Evolutionary conservation across 1,140 invertebrate species (phyloP), one percentile per base, ranked within the genome.

Genomic region (Dendrolimus punctatus): DNA sequence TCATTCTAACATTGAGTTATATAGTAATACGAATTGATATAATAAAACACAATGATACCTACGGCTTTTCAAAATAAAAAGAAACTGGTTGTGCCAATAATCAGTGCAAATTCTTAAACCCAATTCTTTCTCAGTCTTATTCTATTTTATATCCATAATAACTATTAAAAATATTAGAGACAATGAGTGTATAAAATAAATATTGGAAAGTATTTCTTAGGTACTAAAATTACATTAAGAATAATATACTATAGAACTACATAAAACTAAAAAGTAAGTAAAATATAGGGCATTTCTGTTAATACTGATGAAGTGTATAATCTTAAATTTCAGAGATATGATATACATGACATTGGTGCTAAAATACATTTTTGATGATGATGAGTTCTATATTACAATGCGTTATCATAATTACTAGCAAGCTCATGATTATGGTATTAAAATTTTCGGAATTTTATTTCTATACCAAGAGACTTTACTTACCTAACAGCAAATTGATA

Each of bases 231-330:
- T 23, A 23, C 23, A 23, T 23, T 23, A 23, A 23, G 23, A 23
- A 23, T 23, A 23, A 23, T 23, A 23, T 23, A 2, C 23, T 23
- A 23, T 50, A 55, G 49, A 52, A 70, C 66, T 80, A 76, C 68
- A 67, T 48, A 63, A 71, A 65, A 66, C 63, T 61, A 73, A 76
- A 64, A 65, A 71, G 53, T 55, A 64, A 64, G 53, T 49, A 40
- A 49, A 9, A 39, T 49, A 39, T 51, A 76, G 73, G 66, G 58
- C 23, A 23, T 23, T 72, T 68, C 62, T 60, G 54, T 73, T 82
- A 85, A 85, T 85, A 85, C 81, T 85, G 81, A 76, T 66, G 71
- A 80, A 64, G 63, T 55, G 55, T 70, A 66, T 60, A 66, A 43
- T 74, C 43, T 55, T 58, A 63, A 56, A 37, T 67, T 81, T 76